Conservation (phyloP, 1,140 invertebrate species). For the Drosophila triauraria region DNA sequence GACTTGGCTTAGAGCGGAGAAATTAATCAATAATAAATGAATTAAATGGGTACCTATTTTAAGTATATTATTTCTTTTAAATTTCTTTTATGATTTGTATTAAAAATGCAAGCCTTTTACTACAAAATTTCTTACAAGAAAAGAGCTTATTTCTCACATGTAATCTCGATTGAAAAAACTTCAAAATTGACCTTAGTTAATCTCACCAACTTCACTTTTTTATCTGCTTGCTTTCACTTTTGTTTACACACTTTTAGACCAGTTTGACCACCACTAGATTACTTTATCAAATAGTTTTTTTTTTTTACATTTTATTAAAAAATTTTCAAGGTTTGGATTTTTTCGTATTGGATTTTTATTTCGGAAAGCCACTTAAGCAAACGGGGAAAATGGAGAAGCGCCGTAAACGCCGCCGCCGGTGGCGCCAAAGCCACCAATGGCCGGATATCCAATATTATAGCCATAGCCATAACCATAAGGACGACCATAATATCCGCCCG, state of each 20-base stretch:
- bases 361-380: constrained; percentile 36
- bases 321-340: background rate
- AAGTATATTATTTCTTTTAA: no score
- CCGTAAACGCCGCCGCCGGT: constrained; percentile 46
- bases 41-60: no score
- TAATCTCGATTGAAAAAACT: background rate
- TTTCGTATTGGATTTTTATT: constrained; percentile 29
- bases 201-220: background rate
- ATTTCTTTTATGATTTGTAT: no score
- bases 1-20: background rate
- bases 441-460: constrained; percentile 63
- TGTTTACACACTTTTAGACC: constrained; percentile 6
- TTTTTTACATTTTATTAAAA: constrained; percentile 4
- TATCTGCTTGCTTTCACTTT: constrained; percentile 13
- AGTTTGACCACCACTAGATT: constrained; percentile 18
- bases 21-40: background rate
- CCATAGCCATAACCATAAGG: constrained; percentile 55
- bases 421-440: constrained; percentile 49
- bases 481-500: constrained; percentile 57
- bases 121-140: no score
- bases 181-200: background rate
- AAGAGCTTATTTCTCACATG: no score
- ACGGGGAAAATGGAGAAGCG: constrained; percentile 23
- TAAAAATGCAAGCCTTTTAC: no score
- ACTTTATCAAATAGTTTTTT: background rate